Evolutionary conservation across 2,113 vertebrate genomes (phyloP), one percentile per base, ranked within the genome.

Genomic region (Callipepla squamata): DNA sequence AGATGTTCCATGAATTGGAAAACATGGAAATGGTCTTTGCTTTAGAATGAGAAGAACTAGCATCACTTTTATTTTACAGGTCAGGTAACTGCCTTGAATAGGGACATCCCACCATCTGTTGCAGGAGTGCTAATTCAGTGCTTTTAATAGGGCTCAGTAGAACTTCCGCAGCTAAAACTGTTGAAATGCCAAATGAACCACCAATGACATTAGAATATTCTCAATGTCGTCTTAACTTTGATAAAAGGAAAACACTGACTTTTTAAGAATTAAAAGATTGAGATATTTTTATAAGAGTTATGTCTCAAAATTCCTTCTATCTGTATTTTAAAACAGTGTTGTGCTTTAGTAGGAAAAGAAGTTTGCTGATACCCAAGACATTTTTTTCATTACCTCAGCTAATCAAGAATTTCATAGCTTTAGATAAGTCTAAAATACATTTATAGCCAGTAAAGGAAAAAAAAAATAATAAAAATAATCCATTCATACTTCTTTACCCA

Each of bases 21-120:
- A 97, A 91, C 83, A 80, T 73, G 67, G 48, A 91, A 92, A 94
- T 83, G 85, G 77, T 89, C 94, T 94, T 94, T 93, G 80, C 93
- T 94, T 80, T 89, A 92, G 91, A 96, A 88, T 63, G 69, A 67
- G 69, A 82, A 91, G 66, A 89, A 82, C 80, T 86, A 90, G 77
- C 83, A 89, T 30, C 4, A 4, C 92, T 95, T 97, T 94, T 89
- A 93, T 89, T 91, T 90, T 80, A 83, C 78, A 89, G n/a, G 18
- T 26, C 40, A 89, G 69, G 91, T 66, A 32, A 88, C 67, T 70
- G 48, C 36, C 42, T 62, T 61, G 80, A 89, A 90, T 82, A 47
- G 70, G 61, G 65, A 78, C 47, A 73, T 66, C 58, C 32, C 51
- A 36, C n/a, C 50, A 21, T 82, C 85, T 87, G 53, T 74, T 81